These are phyloP conservation scores for Clupea harengus DNA, from an alignment of 2,113 vertebrate species.

Conservation along the genomic window DNA sequence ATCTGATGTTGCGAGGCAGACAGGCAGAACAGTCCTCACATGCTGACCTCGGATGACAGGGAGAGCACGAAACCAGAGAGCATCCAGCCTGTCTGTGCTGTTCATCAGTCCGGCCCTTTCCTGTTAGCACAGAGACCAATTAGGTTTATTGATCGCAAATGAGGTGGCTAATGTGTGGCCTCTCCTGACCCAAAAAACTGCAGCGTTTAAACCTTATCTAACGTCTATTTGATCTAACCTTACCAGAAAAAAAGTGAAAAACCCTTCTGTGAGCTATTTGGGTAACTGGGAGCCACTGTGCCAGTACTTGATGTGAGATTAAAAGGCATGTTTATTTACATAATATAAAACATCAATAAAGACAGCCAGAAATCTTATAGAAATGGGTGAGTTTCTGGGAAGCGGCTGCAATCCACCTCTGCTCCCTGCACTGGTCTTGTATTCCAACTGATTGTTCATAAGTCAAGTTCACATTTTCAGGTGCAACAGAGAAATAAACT, in stretches of 20 bases:
- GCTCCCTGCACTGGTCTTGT: background rate
- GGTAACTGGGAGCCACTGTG: background rate
- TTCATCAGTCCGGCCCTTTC: background rate
- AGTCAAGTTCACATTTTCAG: constrained; percentile 33
- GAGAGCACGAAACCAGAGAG: background rate
- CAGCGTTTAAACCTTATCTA: background rate
- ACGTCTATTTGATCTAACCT: background rate
- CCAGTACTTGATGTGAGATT: background rate
- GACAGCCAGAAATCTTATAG: background rate
- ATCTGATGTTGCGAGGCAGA: background rate
- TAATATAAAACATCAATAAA: background rate
- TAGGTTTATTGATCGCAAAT: background rate
- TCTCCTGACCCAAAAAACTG: background rate
- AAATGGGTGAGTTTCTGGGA: background rate
- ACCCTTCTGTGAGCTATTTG: background rate
- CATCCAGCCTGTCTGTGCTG: background rate
- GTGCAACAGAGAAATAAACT: constrained; percentile 25
- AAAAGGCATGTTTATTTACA: background rate
- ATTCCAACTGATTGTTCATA: constrained; percentile 2
- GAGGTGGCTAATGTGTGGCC: background rate
- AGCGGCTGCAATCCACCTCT: constrained; percentile 4
- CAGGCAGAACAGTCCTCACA: background rate
- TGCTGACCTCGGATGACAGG: background rate
- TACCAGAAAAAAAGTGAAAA: background rate
- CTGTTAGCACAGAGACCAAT: background rate